Conservation (phyloP, 1,140 invertebrate species). For the Eufriesea mexicana region DNA sequence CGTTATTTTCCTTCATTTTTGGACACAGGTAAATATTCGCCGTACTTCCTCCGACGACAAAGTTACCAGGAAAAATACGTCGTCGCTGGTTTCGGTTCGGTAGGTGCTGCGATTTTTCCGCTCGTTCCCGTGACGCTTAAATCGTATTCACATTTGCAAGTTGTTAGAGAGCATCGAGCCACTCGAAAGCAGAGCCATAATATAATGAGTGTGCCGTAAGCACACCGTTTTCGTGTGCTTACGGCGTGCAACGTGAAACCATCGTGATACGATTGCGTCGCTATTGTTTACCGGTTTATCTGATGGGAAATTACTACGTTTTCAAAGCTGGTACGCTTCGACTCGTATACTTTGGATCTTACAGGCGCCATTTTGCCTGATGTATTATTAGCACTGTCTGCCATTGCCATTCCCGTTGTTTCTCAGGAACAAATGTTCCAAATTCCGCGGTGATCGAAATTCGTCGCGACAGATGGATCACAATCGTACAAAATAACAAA, state of each 20-base stretch:
- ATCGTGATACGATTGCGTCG: slow-evolving; percentile 30
- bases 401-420: background rate
- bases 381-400: background rate
- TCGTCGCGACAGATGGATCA: background rate
- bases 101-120: slow-evolving; percentile 1
- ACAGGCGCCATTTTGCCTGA: background rate
- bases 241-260: background rate
- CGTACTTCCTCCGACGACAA: background rate
- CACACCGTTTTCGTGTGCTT: background rate
- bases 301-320: slow-evolving; percentile 4
- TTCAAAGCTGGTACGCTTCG: background rate
- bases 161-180: background rate
- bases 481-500: slow-evolving; percentile 1
- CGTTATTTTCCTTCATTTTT: background rate
- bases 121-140: slow-evolving; percentile 7
- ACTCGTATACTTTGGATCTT: background rate
- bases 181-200: background rate
- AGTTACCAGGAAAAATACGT: slow-evolving; percentile 11
- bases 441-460: background rate
- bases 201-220: background rate
- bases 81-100: background rate
- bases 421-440: background rate
- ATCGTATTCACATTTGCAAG: slow-evolving; percentile 25
- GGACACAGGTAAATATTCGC: background rate
- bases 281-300: slow-evolving; percentile 21